These are phyloP conservation scores for Paracanthobrama guichenoti DNA, from an alignment of 2,113 vertebrate genomes.

Conservation along the genomic window DNA sequence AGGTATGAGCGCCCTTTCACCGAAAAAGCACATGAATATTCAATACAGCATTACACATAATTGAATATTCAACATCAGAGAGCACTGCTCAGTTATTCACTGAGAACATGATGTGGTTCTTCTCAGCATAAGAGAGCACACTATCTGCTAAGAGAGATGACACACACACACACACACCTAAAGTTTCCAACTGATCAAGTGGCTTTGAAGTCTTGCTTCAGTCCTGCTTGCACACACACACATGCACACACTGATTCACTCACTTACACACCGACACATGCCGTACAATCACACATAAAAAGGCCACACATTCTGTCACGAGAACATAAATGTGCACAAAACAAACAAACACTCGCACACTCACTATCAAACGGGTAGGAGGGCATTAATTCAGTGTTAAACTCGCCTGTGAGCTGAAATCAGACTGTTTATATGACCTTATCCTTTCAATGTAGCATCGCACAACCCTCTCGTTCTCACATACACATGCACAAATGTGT, in stretches of 20 bases:
- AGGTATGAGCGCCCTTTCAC: slow-evolving; percentile 42
- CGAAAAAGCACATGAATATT: slow-evolving; percentile 49
- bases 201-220: slow-evolving; percentile 39
- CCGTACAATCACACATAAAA: slow-evolving; percentile 9
- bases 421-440: slow-evolving; percentile 24
- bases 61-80: slow-evolving; percentile 50
- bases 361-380: slow-evolving; percentile 11
- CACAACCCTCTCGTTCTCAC: not conserved
- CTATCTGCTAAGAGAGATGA: slow-evolving; percentile 2
- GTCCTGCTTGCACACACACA: slow-evolving; percentile 16
- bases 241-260: slow-evolving; percentile 29
- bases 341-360: slow-evolving; percentile 33
- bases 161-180: not conserved
- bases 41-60: slow-evolving; percentile 29
- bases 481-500: not conserved
- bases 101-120: slow-evolving; percentile 41
- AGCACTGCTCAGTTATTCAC: slow-evolving; percentile 44
- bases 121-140: slow-evolving; percentile 39
- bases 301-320: slow-evolving; percentile 21
- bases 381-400: slow-evolving; percentile 37
- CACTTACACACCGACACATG: slow-evolving; percentile 25
- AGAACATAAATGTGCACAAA: slow-evolving; percentile 31
- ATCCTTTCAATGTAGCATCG: slow-evolving; percentile 2
- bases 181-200: slow-evolving; percentile 38
- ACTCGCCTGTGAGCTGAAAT: slow-evolving; percentile 25